phyloP scores from a whole-genome alignment of 2,888 invertebrate genomes.

The Argyresthia albistria region DNA sequence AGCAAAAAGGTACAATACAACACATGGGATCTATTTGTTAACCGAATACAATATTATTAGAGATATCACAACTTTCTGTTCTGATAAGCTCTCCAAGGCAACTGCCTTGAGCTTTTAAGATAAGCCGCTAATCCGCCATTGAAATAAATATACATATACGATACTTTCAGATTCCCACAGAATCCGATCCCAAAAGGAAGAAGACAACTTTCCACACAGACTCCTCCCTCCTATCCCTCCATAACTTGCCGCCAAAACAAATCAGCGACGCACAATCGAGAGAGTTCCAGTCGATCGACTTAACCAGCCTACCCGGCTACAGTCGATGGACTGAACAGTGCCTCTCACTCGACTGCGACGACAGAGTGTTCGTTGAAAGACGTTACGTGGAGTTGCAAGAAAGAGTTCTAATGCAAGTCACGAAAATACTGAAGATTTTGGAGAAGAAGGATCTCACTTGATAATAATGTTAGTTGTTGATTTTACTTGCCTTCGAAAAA shows the following conservation, averaged over 20 bases:
- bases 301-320: no score
- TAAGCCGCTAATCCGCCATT: no score
- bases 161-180: slow-evolving; percentile 20
- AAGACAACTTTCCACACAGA: slow-evolving; percentile 35
- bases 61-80: no score
- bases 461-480: slow-evolving; percentile 10
- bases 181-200: slow-evolving; percentile 23
- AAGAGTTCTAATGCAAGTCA: slow-evolving; percentile 33
- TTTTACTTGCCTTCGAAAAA: no score
- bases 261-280: not conserved
- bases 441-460: slow-evolving; percentile 36
- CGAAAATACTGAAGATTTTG: slow-evolving; percentile 40
- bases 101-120: no score
- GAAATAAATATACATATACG: not conserved
- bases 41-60: no score
- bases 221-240: slow-evolving; percentile 33
- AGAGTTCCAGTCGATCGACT: not conserved
- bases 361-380: slow-evolving; percentile 14
- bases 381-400: slow-evolving; percentile 27
- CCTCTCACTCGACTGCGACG: not conserved
- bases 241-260: slow-evolving; percentile 19
- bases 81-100: no score
- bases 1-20: no score
- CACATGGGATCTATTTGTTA: no score
- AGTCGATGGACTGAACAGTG: not conserved